phyloP scores from a whole-genome alignment of 2,888 invertebrate species.

The Orchesellides sinensis region DNA sequence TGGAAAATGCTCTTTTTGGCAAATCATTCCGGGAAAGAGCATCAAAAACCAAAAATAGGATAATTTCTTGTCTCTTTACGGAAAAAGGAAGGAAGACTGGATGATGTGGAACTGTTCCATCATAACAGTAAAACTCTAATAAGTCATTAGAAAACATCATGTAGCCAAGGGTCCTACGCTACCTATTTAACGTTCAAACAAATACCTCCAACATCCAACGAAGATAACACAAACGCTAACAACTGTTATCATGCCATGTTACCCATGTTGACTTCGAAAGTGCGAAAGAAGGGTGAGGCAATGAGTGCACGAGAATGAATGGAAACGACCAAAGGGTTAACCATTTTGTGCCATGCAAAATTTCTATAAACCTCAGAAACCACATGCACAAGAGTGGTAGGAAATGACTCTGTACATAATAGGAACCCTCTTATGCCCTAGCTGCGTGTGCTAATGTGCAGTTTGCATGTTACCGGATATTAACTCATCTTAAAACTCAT shows the following conservation, averaged over 20 bases:
- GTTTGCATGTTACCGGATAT: conserved; percentile 63
- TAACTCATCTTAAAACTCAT: conserved; percentile 48
- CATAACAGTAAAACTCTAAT: conserved; percentile 27
- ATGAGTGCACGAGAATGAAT: conserved; percentile 21
- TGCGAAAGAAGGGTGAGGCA: not conserved
- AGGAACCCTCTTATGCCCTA: too few relatives aligned
- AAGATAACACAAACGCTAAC: not conserved
- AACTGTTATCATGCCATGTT: not conserved
- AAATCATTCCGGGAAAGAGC: too few relatives aligned
- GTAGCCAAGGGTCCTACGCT: not conserved
- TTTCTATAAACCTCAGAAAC: conserved; percentile 57
- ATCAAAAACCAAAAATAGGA: conserved; percentile 30
- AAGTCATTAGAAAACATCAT: conserved; percentile 33
- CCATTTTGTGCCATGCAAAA: conserved; percentile 46
- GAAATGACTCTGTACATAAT: too few relatives aligned
- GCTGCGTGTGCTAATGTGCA: not conserved
- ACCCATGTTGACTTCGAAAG: too few relatives aligned
- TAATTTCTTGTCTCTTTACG: conserved; percentile 39
- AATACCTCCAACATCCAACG: not conserved
- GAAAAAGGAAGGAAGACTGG: conserved; percentile 35
- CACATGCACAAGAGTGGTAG: conserved; percentile 31
- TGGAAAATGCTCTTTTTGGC: too few relatives aligned
- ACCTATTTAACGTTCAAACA: not conserved
- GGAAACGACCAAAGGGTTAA: conserved; percentile 55
- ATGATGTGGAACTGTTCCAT: not conserved